Conservation (phyloP, 92 coral and sea anemone species). For the Actinernus sp. region DNA sequence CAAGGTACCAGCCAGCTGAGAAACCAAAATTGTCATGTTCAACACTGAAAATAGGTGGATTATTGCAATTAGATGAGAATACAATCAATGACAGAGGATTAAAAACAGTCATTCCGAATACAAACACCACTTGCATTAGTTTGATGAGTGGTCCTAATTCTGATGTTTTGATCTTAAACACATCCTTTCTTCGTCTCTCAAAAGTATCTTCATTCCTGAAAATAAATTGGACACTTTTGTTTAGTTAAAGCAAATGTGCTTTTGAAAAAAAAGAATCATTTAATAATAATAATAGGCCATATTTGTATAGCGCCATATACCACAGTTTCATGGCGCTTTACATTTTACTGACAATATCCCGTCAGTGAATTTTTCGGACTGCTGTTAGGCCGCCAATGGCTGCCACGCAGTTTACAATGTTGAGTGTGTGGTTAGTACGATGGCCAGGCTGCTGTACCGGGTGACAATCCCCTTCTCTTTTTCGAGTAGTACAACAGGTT, state of each 20-base stretch:
- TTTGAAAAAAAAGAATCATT: background rate
- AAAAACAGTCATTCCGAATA: background rate
- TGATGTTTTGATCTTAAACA: slow-evolving; percentile 87
- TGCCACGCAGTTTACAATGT: too few relatives aligned
- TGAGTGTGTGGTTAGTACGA: too few relatives aligned
- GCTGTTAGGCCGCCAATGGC: too few relatives aligned
- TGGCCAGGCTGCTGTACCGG: too few relatives aligned
- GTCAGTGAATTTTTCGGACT: too few relatives aligned
- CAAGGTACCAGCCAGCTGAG: slow-evolving; percentile 95
- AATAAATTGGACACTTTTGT: background rate
- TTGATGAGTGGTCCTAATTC: slow-evolving; percentile 82
- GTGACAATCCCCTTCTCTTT: too few relatives aligned
- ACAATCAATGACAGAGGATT: background rate
- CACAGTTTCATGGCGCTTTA: too few relatives aligned
- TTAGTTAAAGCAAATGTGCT: background rate
- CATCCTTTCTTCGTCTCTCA: slow-evolving; percentile 88
- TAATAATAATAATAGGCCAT: too few relatives aligned
- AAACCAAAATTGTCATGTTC: slow-evolving; percentile 99
- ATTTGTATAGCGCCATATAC: too few relatives aligned
- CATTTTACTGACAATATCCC: too few relatives aligned
- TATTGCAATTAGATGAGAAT: background rate
- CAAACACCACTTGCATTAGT: slow-evolving; percentile 81
- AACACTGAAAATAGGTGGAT: slow-evolving; percentile 46
- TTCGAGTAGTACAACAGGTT: too few relatives aligned
- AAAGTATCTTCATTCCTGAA: slow-evolving; percentile 88